Evolutionary conservation across 2,113 vertebrate genomes (phyloP).

Genomic region (Chloropsis cyanopogon): DNA sequence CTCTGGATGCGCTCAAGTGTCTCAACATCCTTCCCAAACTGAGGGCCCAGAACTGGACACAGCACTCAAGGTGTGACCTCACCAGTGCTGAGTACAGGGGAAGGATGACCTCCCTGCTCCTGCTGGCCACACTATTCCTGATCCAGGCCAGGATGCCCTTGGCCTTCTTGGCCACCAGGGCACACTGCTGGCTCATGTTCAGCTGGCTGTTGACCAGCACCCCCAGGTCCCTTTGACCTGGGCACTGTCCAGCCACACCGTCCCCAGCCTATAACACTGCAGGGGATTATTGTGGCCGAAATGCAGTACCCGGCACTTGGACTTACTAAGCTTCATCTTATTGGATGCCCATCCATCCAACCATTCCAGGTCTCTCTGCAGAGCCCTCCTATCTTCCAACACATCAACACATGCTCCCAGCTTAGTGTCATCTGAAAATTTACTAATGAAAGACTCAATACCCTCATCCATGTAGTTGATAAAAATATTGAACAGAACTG

Average conservation of each 20-base stretch:
- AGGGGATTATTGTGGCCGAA: no score
- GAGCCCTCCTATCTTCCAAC: no score
- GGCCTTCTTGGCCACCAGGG: not conserved
- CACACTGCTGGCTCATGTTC: no score
- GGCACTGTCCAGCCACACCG: not conserved
- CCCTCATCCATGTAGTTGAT: no score
- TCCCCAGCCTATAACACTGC: not conserved
- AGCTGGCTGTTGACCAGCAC: not conserved
- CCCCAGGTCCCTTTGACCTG: not conserved
- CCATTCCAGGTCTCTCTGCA: no score
- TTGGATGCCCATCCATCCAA: no score
- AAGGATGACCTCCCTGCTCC: not conserved
- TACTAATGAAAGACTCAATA: no score
- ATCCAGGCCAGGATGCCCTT: not conserved
- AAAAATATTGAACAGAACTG: no score
- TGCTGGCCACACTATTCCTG: not conserved
- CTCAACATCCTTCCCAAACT: not conserved
- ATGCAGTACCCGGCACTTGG: no score
- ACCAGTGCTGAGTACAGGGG: not conserved
- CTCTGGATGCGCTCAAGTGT: rapidly evolving
- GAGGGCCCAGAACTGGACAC: not conserved
- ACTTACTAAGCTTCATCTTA: not conserved
- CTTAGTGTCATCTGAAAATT: no score
- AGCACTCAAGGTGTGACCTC: not conserved
- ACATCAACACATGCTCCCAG: no score